phyloP scores from a whole-genome alignment of 2,888 invertebrate species.

The Lydus trimaculatus region DNA sequence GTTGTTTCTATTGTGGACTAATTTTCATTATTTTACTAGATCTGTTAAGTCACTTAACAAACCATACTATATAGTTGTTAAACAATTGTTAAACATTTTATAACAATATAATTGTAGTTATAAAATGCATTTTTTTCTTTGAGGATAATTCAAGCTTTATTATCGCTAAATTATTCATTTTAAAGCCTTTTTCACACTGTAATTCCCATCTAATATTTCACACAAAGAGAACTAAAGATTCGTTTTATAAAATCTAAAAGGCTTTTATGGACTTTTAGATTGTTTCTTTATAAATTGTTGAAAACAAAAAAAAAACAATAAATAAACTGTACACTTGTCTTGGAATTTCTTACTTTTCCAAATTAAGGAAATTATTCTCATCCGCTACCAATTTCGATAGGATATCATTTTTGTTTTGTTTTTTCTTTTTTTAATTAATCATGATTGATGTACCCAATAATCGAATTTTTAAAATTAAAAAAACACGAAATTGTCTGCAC shows the following conservation, averaged over 20 bases:
- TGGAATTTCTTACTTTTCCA: background rate
- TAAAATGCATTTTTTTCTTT: background rate
- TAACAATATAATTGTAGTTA: background rate
- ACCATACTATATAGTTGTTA: conserved; percentile 15
- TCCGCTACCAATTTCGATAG: background rate
- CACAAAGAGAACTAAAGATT: too few species aligned
- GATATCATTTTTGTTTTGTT: too few species aligned
- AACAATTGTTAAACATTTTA: background rate
- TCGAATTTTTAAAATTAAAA: conserved; percentile 1
- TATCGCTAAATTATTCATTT: conserved; percentile 1
- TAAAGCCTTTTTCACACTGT: background rate
- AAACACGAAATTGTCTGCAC: background rate
- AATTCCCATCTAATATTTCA: background rate
- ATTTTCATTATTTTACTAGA: too few species aligned
- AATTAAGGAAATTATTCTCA: background rate
- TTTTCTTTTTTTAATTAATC: background rate
- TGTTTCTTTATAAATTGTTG: background rate
- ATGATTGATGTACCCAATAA: background rate
- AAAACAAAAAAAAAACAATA: background rate
- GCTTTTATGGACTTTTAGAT: background rate
- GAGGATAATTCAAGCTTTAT: background rate
- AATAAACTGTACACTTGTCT: too few species aligned
- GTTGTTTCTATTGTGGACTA: too few species aligned
- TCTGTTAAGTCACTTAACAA: too few species aligned
- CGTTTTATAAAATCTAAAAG: background rate